Base-by-base conservation (phyloP, 2,888 invertebrate genomes). In the Drosophila silvestris region DNA sequence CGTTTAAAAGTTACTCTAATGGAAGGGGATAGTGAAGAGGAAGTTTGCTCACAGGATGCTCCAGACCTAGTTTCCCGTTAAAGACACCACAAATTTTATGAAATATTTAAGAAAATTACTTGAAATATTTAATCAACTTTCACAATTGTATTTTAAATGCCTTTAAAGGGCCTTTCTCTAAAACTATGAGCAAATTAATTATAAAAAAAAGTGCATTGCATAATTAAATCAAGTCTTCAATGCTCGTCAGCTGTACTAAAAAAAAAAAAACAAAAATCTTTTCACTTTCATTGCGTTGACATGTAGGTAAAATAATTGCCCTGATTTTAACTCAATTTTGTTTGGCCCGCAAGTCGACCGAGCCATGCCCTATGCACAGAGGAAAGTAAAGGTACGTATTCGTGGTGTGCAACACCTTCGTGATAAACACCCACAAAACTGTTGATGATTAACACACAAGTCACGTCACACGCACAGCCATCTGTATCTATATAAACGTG, bases 241-340 rank as follows among this genome's bases (percentile, higher is more conserved):
- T 58, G 39, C 26, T 54, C n/a, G 22, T 52, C 22, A 41, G 41
- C 33, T 35, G 61, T 68, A 10, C 10, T 2, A 5, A 12, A 12
- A 22, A 44, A 22, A 44, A n/a, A 44, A 51, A 57, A 56, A 39
- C 26, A n/a, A 28, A 39, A 72, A 66, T 37, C 70, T 22, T 82
- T 84, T 85, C 81, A 81, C 85, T 85, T 85, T 85, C 85, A 59
- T 82, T 78, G 53, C 56, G 52, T 37, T 62, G 68, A 68, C 65
- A 54, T 56, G 65, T 39, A 60, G 56, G 28, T 63, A 50, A 76
- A 64, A 59, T 65, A 69, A 71, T 71, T 73, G 63, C 26, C 52
- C 58, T 54, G 35, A 61, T 70, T 63, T 69, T 67, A 67, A 70
- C 44, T 30, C 10, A 19, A 54, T 54, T 56, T 47, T 54, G 26